phyloP scores from a whole-genome alignment of 2,797 vertebrate genomes.

The Esox masquinongy region DNA sequence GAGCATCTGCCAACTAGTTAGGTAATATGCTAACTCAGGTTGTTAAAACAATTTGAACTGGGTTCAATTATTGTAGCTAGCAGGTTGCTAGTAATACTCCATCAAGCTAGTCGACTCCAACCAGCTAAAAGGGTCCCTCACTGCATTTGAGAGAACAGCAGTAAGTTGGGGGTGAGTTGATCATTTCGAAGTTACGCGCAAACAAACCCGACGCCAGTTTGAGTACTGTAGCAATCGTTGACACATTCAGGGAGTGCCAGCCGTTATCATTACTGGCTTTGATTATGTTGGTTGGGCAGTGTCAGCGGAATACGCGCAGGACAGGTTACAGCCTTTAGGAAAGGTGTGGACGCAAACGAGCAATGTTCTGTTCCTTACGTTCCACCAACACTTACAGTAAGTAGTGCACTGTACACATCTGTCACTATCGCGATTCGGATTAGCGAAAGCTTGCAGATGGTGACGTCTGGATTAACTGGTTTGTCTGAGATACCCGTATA shows the following conservation, averaged over 20 bases:
- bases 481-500: conserved; percentile 12
- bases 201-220: background rate
- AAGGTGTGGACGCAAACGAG: background rate
- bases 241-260: background rate
- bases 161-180: background rate
- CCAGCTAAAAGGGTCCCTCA: background rate
- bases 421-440: conserved; percentile 11
- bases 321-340: background rate
- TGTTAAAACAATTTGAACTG: background rate
- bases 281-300: background rate
- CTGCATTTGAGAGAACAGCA: background rate
- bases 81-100: background rate
- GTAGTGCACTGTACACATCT: background rate
- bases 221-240: background rate
- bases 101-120: background rate
- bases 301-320: background rate
- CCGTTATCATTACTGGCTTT: background rate
- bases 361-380: background rate
- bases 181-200: background rate
- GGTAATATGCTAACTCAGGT: background rate
- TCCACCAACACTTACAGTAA: background rate
- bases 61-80: background rate
- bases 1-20: background rate
- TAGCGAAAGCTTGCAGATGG: conserved; percentile 44
- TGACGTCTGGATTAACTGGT: conserved; percentile 43